A percentile compares a stretch with the other conserved stretches of the same genome.
Evolutionary conservation across 1,140 invertebrate genomes (phyloP).

Genomic region (Calephelis virginiensis): DNA sequence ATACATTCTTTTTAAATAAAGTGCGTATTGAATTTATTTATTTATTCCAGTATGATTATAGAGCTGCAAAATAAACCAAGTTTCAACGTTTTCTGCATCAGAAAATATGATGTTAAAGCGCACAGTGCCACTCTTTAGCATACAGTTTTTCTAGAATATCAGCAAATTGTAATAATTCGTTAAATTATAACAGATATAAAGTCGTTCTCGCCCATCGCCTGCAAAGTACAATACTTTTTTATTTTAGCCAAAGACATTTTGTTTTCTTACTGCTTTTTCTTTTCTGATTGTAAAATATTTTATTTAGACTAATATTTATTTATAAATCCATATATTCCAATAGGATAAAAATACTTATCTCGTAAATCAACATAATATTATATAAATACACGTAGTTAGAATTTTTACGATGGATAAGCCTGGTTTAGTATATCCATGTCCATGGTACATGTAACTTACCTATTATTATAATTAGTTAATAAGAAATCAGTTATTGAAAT

Average conservation of each 20-base stretch:
- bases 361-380: conserved; percentile 6
- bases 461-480: too few species aligned
- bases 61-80: too few species aligned
- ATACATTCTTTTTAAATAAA: too few species aligned
- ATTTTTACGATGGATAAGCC: background rate
- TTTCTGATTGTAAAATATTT: conserved; percentile 19
- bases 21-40: too few species aligned
- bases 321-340: conserved; percentile 17
- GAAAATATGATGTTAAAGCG: too few species aligned
- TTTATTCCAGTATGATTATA: too few species aligned
- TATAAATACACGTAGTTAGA: background rate
- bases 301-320: conserved; percentile 12
- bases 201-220: conserved; percentile 35
- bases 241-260: conserved; percentile 13
- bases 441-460: too few species aligned
- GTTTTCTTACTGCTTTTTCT: conserved; percentile 20
- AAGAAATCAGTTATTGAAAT: too few species aligned
- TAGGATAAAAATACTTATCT: conserved; percentile 8
- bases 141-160: too few species aligned
- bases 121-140: too few species aligned
- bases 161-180: background rate
- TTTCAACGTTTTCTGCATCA: too few species aligned
- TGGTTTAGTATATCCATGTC: too few species aligned
- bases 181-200: conserved; percentile 7
- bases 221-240: conserved; percentile 57